phyloP scores from a whole-genome alignment of 2,888 invertebrate species.

The Frankliniella intonsa region DNA sequence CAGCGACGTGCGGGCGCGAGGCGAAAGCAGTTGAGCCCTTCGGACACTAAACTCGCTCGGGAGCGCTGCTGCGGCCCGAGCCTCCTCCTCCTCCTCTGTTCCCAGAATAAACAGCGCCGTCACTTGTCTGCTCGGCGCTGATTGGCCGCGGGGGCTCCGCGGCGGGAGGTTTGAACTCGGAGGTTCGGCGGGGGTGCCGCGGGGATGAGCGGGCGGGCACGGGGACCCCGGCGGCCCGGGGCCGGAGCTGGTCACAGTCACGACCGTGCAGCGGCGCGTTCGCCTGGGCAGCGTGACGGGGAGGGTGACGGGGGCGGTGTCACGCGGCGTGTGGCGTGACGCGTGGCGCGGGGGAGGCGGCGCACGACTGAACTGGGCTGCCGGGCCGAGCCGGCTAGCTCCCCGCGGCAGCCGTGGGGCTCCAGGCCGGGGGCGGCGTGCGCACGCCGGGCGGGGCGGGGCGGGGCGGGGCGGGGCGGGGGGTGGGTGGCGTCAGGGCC shows the following conservation, averaged over 20 bases:
- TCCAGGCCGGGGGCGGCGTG: too few relatives aligned
- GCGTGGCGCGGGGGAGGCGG: constrained; percentile 12
- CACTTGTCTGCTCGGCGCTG: background rate
- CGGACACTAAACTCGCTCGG: background rate
- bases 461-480: background rate
- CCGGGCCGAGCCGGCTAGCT: background rate
- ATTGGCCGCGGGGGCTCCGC: background rate
- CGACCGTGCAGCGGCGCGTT: background rate
- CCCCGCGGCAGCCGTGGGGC: background rate
- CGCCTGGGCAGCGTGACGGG: background rate
- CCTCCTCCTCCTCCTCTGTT: background rate
- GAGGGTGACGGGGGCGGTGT: background rate
- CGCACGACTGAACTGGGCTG: background rate
- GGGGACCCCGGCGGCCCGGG: background rate
- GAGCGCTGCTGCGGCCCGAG: background rate
- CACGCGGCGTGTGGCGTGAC: background rate
- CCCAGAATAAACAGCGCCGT: constrained; percentile 15
- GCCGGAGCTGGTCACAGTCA: background rate
- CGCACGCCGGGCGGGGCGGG: background rate
- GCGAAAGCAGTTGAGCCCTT: constrained; percentile 9
- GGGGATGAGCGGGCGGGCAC: background rate
- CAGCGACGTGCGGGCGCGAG: background rate
- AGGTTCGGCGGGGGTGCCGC: background rate
- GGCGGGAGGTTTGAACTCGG: background rate
- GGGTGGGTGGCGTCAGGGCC: background rate